A percentile compares a stretch with the other conserved stretches of the same genome.
Conservation (phyloP, 2,113 vertebrate genomes). For the Plotosus lineatus region DNA sequence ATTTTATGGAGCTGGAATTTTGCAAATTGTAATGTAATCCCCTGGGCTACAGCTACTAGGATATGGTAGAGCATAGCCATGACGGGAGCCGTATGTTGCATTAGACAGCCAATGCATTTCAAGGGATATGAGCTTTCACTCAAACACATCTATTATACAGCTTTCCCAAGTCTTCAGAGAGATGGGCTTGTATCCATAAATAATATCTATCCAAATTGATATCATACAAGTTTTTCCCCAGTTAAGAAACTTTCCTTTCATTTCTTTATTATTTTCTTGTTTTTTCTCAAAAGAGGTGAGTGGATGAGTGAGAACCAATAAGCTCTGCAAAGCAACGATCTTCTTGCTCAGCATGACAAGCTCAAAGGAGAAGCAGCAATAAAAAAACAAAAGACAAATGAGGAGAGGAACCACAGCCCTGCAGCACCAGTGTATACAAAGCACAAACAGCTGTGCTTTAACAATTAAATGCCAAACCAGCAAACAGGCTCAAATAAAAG, state of each 20-base stretch:
- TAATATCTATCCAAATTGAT: not conserved
- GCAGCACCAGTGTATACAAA: constrained; percentile 59
- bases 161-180: not conserved
- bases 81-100: constrained; percentile 23
- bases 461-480: constrained; percentile 32
- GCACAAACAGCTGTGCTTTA: constrained; percentile 27
- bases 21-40: not conserved
- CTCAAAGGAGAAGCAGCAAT: constrained; percentile 12
- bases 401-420: constrained; percentile 50
- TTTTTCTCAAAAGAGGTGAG: constrained; percentile 45
- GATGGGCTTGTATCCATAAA: not conserved
- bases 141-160: constrained; percentile 35
- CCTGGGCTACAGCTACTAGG: too few relatives aligned
- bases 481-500: constrained; percentile 36
- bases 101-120: constrained; percentile 22
- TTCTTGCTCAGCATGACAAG: constrained; percentile 33
- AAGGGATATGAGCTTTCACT: constrained; percentile 26
- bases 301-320: constrained; percentile 37
- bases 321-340: constrained; percentile 3
- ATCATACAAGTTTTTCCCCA: not conserved
- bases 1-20: not conserved
- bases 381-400: constrained; percentile 10
- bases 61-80: not conserved
- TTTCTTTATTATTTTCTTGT: too few relatives aligned
- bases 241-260: too few relatives aligned